A percentile compares a stretch with the other conserved stretches of the same genome.
phyloP scores from a whole-genome alignment of 1,140 invertebrate species.

The Drosophila nikananu region DNA sequence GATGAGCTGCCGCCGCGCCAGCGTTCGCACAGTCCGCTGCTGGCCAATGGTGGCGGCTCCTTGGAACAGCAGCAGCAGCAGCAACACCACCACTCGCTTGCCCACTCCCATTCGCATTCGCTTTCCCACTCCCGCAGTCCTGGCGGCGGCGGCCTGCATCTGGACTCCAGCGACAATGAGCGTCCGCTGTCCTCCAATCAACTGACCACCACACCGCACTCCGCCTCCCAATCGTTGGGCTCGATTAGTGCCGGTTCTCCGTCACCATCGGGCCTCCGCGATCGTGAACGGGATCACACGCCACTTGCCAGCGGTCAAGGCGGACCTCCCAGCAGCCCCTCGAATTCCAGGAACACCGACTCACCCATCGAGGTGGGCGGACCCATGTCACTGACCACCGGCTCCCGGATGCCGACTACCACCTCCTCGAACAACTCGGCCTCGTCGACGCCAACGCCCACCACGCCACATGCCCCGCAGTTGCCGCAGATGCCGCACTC shows the following conservation, averaged over 20 bases:
- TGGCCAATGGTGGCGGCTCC: slow-evolving; percentile 48
- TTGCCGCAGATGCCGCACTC: slow-evolving; percentile 62
- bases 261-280: slow-evolving; percentile 72
- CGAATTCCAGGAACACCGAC: slow-evolving; percentile 82
- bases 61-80: slow-evolving; percentile 46
- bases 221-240: slow-evolving; percentile 82
- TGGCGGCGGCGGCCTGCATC: slow-evolving; percentile 58
- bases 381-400: slow-evolving; percentile 80
- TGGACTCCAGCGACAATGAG: slow-evolving; percentile 81
- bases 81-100: slow-evolving; percentile 41
- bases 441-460: slow-evolving; percentile 70
- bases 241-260: slow-evolving; percentile 84
- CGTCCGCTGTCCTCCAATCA: slow-evolving; percentile 81
- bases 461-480: slow-evolving; percentile 65
- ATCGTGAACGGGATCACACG: slow-evolving; percentile 72
- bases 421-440: slow-evolving; percentile 69
- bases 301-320: slow-evolving; percentile 46
- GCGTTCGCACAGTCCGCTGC: slow-evolving; percentile 73
- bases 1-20: slow-evolving; percentile 70
- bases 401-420: slow-evolving; percentile 59
- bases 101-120: slow-evolving; percentile 16
- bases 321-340: slow-evolving; percentile 50
- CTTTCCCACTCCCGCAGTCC: slow-evolving; percentile 69
- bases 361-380: slow-evolving; percentile 85
- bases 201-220: slow-evolving; percentile 73